Conservation (phyloP, 1,140 invertebrate genomes). For the Bombus consobrinus region DNA sequence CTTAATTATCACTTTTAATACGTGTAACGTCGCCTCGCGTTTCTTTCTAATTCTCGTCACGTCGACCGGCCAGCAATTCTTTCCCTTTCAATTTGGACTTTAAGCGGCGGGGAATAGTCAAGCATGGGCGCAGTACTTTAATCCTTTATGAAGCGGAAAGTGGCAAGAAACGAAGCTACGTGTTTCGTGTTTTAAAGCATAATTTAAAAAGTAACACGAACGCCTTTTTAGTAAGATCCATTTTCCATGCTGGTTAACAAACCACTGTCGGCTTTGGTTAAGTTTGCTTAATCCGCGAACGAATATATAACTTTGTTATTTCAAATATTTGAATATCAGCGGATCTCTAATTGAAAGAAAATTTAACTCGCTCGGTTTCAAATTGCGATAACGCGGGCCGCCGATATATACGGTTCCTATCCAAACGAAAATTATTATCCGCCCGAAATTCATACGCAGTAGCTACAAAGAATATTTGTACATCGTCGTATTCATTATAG, state of each 20-base stretch:
- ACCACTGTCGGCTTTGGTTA: not conserved
- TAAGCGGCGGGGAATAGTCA: constrained; percentile 1
- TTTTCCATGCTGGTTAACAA: not conserved
- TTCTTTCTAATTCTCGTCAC: constrained; percentile 11
- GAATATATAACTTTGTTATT: not conserved
- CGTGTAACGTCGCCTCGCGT: not conserved
- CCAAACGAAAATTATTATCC: not conserved
- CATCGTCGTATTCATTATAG: not conserved
- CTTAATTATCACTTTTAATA: constrained; percentile 22
- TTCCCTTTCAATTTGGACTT: constrained; percentile 20
- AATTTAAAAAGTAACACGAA: not conserved
- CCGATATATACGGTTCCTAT: not conserved
- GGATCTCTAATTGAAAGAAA: constrained; percentile 3
- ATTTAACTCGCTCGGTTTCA: not conserved
- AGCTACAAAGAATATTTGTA: not conserved
- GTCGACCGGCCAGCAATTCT: not conserved
- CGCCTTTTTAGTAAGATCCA: not conserved
- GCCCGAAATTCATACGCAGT: not conserved
- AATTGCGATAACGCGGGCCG: not conserved
- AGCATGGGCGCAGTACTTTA: constrained; percentile 21
- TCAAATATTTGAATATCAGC: not conserved
- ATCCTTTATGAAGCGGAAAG: constrained; percentile 22
- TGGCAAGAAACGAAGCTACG: constrained; percentile 18
- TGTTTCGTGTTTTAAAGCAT: constrained; percentile 22
- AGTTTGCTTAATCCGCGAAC: not conserved